These are phyloP conservation scores for Caenorhabditis wallacei DNA, from an alignment of 2,888 invertebrate genomes.

Conservation along the genomic window DNA sequence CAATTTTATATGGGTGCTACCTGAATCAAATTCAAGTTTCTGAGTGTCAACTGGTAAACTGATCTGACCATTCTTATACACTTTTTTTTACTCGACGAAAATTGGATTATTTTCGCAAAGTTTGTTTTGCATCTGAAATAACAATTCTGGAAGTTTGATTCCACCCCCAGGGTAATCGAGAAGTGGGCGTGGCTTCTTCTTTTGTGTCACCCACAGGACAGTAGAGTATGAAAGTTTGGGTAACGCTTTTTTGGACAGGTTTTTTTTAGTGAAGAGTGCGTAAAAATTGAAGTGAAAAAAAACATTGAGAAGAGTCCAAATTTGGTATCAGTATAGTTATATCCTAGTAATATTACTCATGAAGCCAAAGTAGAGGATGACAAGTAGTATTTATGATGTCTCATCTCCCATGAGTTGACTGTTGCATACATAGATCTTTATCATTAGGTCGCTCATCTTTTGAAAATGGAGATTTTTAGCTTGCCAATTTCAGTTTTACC, in stretches of 20 bases:
- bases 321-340: constrained; percentile 12
- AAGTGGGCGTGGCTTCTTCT: constrained; percentile 25
- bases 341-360: neutral
- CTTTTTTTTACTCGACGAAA: neutral
- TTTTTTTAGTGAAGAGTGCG: constrained; percentile 50
- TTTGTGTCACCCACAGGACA: constrained; percentile 32
- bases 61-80: neutral
- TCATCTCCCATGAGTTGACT: constrained; percentile 1
- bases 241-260: constrained; percentile 52
- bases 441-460: neutral
- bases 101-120: neutral
- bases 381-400: constrained; percentile 50
- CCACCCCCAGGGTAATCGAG: constrained; percentile 15
- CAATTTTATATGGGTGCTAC: constrained; percentile 13
- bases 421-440: constrained; percentile 26
- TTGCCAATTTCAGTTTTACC: too few relatives aligned
- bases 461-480: too few relatives aligned
- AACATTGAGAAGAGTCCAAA: constrained; percentile 42
- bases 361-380: constrained; percentile 6
- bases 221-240: constrained; percentile 52
- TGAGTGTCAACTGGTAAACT: neutral
- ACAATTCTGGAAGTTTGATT: constrained; percentile 1
- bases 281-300: constrained; percentile 39
- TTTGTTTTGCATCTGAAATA: too few relatives aligned
- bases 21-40: constrained; percentile 23